These are phyloP conservation scores for Sminthurinus aureus DNA, from an alignment of 2,888 invertebrate species.

Conservation along the genomic window DNA sequence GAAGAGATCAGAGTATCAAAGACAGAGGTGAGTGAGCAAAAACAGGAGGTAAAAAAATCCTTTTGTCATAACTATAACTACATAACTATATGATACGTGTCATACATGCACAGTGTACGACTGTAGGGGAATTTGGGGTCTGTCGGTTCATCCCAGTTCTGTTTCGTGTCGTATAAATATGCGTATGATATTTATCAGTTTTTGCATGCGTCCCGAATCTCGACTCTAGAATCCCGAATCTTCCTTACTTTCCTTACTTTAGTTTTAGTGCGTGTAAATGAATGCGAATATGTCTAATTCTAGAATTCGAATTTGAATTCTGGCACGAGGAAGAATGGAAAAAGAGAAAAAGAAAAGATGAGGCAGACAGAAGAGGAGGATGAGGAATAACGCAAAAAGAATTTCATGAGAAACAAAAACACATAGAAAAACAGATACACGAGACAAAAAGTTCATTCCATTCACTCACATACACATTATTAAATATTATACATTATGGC, in stretches of 20 bases:
- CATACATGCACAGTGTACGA: background rate
- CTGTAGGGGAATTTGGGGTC: background rate
- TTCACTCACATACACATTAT: slow-evolving; percentile 7
- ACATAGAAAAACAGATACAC: background rate
- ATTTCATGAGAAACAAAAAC: slow-evolving; percentile 17
- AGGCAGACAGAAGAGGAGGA: background rate
- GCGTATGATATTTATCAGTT: no score
- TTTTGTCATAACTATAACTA: slow-evolving; percentile 37
- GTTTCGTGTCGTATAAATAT: no score
- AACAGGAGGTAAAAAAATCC: slow-evolving; percentile 11
- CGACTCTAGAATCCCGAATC: no score
- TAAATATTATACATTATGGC: background rate
- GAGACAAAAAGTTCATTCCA: background rate
- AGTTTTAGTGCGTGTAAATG: no score
- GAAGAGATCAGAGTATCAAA: background rate
- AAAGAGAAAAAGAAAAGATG: background rate
- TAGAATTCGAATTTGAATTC: no score
- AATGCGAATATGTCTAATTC: slow-evolving; percentile 6
- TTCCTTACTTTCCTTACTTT: no score
- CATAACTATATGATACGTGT: slow-evolving; percentile 26
- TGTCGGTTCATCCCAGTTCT: background rate
- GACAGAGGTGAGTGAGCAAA: background rate
- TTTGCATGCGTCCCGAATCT: no score
- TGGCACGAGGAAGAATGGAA: slow-evolving; percentile 14
- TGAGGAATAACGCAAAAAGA: slow-evolving; percentile 11